Evolutionary conservation across 2,888 invertebrate genomes (phyloP).

Genomic region (Polydrusus cervinus): DNA sequence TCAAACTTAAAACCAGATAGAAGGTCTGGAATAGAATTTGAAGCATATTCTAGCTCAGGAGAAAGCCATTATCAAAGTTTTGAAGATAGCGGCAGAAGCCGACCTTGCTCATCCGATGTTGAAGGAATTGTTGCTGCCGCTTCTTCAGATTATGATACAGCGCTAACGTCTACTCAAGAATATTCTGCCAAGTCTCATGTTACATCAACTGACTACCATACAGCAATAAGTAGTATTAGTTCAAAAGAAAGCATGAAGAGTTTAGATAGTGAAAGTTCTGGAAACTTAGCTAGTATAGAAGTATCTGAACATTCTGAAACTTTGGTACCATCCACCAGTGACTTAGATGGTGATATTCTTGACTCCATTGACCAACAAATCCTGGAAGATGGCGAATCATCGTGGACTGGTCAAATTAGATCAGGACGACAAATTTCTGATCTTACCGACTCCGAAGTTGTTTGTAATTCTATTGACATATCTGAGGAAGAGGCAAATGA

Average conservation of each 20-base stretch:
- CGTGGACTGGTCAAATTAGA: conserved; percentile 56
- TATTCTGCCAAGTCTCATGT: conserved; percentile 81
- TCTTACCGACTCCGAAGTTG: conserved; percentile 64
- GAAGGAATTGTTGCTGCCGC: conserved; percentile 86
- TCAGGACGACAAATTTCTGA: conserved; percentile 64
- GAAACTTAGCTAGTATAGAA: conserved; percentile 91
- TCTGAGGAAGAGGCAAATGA: conserved; percentile 74
- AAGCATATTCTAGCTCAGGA: conserved; percentile 89
- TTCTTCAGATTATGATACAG: conserved; percentile 91
- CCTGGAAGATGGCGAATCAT: conserved; percentile 67
- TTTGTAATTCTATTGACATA: conserved; percentile 74
- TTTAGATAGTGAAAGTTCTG: conserved; percentile 91
- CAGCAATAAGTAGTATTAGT: conserved; percentile 90
- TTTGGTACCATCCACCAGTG: conserved; percentile 90
- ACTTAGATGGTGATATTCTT: conserved; percentile 83
- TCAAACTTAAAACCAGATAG: conserved; percentile 74
- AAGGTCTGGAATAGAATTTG: conserved; percentile 85
- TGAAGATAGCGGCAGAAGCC: conserved; percentile 81
- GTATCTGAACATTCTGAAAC: conserved; percentile 95
- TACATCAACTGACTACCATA: conserved; percentile 89
- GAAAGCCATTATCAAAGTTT: conserved; percentile 93
- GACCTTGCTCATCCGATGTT: conserved; percentile 90
- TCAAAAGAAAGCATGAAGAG: conserved; percentile 94
- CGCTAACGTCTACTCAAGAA: conserved; percentile 83
- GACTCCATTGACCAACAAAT: conserved; percentile 76